Conservation (phyloP, 2,888 invertebrate genomes). For the Luffia ferchaultella region DNA sequence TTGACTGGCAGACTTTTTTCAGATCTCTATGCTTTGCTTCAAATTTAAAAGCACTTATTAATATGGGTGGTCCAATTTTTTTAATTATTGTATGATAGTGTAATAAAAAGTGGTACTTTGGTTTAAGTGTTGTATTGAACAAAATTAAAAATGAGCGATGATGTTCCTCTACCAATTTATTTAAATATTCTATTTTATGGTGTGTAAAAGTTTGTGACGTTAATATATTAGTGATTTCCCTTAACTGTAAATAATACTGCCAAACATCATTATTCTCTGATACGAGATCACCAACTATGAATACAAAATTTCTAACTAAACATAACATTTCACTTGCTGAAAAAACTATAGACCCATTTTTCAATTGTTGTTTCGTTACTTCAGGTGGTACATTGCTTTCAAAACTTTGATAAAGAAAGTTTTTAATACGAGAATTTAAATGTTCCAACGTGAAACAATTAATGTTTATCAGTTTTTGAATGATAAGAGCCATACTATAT, state of each 20-base stretch:
- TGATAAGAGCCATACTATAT: constrained; percentile 22
- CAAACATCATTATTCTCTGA: background rate
- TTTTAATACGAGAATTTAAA: constrained; percentile 9
- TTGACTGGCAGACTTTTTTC: background rate
- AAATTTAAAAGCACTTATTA: background rate
- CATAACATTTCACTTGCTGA: background rate
- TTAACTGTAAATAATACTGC: background rate
- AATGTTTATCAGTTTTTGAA: constrained; percentile 15
- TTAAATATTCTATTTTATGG: background rate
- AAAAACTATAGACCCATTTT: background rate
- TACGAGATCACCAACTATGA: background rate
- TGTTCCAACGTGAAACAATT: constrained; percentile 6
- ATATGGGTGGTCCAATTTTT: background rate
- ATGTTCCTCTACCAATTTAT: background rate
- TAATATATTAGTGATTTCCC: background rate
- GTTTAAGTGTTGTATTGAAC: background rate
- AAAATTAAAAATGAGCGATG: background rate
- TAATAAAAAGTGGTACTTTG: background rate
- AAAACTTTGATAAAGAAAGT: constrained; percentile 5
- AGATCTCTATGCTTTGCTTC: background rate
- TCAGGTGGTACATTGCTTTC: constrained; percentile 14
- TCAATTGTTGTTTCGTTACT: background rate
- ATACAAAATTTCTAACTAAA: background rate
- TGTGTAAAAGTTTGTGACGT: background rate
- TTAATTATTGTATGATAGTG: background rate